These are phyloP conservation scores for Lathamus discolor DNA, from an alignment of 2,113 vertebrate genomes.

Conservation along the genomic window DNA sequence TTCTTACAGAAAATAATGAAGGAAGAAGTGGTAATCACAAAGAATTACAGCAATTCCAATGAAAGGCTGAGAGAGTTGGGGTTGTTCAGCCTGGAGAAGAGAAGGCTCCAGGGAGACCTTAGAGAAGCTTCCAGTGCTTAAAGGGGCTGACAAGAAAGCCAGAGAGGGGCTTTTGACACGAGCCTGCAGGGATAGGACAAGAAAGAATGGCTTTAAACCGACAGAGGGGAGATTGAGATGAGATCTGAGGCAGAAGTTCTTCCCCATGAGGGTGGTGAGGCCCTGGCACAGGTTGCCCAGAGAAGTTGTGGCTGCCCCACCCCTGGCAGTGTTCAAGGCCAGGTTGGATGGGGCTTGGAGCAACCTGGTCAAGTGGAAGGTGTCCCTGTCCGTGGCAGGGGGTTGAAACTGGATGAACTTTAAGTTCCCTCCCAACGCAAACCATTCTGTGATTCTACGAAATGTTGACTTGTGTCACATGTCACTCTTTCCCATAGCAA, in stretches of 20 bases:
- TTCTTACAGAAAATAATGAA: not conserved
- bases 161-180: not conserved
- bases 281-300: too few relatives aligned
- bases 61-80: not conserved
- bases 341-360: not conserved
- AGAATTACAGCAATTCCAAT: not conserved
- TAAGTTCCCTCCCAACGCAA: not conserved
- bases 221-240: not conserved
- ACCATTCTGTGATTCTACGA: not conserved
- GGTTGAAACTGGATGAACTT: not conserved
- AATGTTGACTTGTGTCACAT: not conserved
- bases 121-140: not conserved
- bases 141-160: not conserved
- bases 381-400: not conserved
- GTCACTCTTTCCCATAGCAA: not conserved
- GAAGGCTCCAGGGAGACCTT: not conserved
- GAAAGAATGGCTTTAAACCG: not conserved
- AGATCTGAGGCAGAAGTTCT: not conserved
- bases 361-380: not conserved
- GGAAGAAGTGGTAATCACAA: not conserved
- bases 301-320: not conserved
- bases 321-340: not conserved
- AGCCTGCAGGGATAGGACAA: not conserved
- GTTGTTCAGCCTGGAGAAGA: not conserved
- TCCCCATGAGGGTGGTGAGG: not conserved